Percentiles rank a stretch among this genome's conserved stretches.
Conservation (phyloP, 1,140 invertebrate species). For the Magallana ariakensis region DNA sequence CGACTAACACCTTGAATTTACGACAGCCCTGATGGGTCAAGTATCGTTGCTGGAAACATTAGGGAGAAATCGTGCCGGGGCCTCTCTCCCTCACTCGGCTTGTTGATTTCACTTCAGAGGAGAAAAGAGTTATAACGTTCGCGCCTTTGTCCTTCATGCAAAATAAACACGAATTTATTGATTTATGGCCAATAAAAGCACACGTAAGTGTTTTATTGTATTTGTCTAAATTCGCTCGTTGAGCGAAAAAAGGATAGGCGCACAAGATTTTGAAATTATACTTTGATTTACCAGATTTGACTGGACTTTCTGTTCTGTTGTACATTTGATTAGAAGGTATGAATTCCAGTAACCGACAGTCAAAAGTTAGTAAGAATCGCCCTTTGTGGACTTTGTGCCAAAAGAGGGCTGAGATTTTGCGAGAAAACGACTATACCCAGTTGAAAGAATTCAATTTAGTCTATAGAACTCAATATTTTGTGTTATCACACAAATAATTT, state of each 20-base stretch:
- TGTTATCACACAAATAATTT: too few relatives aligned
- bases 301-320: neutral
- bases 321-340: neutral
- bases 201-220: slow-evolving; percentile 29
- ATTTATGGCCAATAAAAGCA: slow-evolving; percentile 32
- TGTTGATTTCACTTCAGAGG: slow-evolving; percentile 38
- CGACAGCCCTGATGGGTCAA: neutral
- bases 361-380: too few relatives aligned
- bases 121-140: slow-evolving; percentile 31
- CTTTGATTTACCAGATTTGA: slow-evolving; percentile 9
- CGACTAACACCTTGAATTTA: slow-evolving; percentile 31
- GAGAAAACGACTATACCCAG: too few relatives aligned
- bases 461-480: too few relatives aligned
- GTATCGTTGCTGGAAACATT: neutral
- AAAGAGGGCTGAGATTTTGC: too few relatives aligned
- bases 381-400: too few relatives aligned
- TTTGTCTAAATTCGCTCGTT: slow-evolving; percentile 33
- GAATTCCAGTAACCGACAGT: too few relatives aligned
- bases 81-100: neutral
- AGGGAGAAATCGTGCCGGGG: neutral
- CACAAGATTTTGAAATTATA: slow-evolving; percentile 20
- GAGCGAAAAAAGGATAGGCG: slow-evolving; percentile 26
- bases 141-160: slow-evolving; percentile 28
- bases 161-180: slow-evolving; percentile 27
- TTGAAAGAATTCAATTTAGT: too few relatives aligned